phyloP scores from a whole-genome alignment of 2,888 invertebrate genomes.

The Adelphocoris suturalis region DNA sequence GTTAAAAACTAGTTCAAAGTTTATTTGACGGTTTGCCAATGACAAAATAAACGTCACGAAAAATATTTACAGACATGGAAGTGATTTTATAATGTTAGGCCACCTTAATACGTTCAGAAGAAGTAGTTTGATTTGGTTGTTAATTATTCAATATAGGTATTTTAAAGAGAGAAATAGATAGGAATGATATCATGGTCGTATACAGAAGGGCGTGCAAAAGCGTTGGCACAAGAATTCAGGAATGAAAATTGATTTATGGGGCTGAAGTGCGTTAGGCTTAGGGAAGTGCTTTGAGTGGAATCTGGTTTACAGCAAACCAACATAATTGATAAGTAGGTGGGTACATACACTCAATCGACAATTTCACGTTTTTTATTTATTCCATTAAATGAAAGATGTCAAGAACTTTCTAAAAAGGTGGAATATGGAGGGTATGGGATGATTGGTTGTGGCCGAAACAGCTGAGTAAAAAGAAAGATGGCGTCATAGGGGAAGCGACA shows the following conservation, averaged over 20 bases:
- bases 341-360: too few relatives aligned
- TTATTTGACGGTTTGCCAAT: conserved; percentile 11
- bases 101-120: background rate
- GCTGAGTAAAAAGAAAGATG: too few relatives aligned
- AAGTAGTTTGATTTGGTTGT: background rate
- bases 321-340: too few relatives aligned
- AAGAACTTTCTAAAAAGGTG: too few relatives aligned
- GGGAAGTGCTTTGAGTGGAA: background rate
- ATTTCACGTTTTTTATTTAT: too few relatives aligned
- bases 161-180: background rate
- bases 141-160: background rate
- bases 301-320: background rate
- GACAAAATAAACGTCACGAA: background rate
- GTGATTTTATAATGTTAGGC: conserved; percentile 15
- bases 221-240: background rate
- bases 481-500: too few relatives aligned
- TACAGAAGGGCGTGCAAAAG: background rate
- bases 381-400: too few relatives aligned
- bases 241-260: background rate
- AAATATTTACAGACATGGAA: conserved; percentile 11
- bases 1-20: conserved; percentile 52
- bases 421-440: too few relatives aligned
- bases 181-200: conserved; percentile 6
- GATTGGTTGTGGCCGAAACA: too few relatives aligned
- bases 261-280: background rate